Evolutionary conservation across 2,888 invertebrate genomes (phyloP), one percentile per base, ranked within the genome.

Genomic region (Orthosia cruda): DNA sequence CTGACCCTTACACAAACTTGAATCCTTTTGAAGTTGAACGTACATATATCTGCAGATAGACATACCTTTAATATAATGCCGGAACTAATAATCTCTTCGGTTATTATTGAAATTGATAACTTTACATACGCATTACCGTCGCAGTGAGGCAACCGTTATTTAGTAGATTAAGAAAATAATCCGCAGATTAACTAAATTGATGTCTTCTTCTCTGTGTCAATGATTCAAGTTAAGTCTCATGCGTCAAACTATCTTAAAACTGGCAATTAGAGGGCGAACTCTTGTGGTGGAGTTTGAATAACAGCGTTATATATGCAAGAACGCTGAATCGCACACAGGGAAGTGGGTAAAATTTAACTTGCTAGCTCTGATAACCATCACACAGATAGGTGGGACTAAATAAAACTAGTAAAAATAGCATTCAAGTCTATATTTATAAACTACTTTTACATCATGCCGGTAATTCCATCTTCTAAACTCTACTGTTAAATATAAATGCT

Each of bases 71-170:
- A 32, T 61, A 75, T 49, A 18, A 61, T 20, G 23, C 20, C 23
- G n/a, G 54, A 40, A 52, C 74, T 59, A 47, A 47, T 65, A 74
- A 75, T 59, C 58, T 55, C 66, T 75, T 75, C 54, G 18, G 40
- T 40, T 45, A 67, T 49, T 50, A 68, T 61, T 76, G 68, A 61
- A 76, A 68, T 76, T 55, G 45, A 76, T 76, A 76, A 61, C 68
- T 76, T 75, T 67, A 61, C 45, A 40, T 75, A 66, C 47, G 26
- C 20, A 15, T 55, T 73, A 71, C 45, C 18, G 45, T 18, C 18
- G 16, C 50, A 13, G n/a, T 45, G 26, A 50, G 40, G 54, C 69
- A 62, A 77, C 49, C 50, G 45, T 55, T 57, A 75, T 20, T 61
- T 18, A 20, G 26, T 50, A 61, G 12, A 61, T 76, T 61, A 61